phyloP scores from a whole-genome alignment of 2,113 vertebrate species.

The Archocentrus centrarchus region DNA sequence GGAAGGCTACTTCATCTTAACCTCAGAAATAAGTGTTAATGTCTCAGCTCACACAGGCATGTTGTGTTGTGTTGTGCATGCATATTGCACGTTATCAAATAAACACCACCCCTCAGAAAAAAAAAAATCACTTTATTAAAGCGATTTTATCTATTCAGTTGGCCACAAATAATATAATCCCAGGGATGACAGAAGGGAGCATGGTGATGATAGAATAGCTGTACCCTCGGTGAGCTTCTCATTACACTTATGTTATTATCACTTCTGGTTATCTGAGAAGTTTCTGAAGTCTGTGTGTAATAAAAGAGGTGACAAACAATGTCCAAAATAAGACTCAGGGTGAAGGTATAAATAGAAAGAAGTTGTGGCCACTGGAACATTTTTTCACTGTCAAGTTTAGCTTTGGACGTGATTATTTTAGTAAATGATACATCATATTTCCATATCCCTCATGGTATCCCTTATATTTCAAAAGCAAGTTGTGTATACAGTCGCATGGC shows the following conservation, averaged over 20 bases:
- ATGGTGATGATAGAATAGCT: constrained; percentile 16
- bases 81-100: constrained; percentile 62
- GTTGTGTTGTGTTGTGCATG: constrained; percentile 29
- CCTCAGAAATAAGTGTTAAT: constrained; percentile 70
- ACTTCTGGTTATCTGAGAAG: constrained; percentile 45
- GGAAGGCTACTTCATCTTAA: constrained; percentile 44
- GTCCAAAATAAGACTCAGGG: constrained; percentile 36
- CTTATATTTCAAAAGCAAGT: background rate
- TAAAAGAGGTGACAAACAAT: constrained; percentile 45
- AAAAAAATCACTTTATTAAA: constrained; percentile 22
- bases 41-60: constrained; percentile 46
- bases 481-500: background rate
- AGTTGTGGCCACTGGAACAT: constrained; percentile 1
- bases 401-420: background rate
- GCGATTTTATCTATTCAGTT: constrained; percentile 24
- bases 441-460: background rate
- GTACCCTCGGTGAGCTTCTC: constrained; percentile 2
- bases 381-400: constrained; percentile 11
- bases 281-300: constrained; percentile 51
- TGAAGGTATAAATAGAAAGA: constrained; percentile 48
- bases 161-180: background rate
- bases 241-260: constrained; percentile 22
- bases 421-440: background rate
- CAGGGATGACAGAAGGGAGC: background rate
- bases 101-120: constrained; percentile 51